phyloP scores from a whole-genome alignment of 2,797 vertebrate genomes.

The Knipowitschia caucasica region DNA sequence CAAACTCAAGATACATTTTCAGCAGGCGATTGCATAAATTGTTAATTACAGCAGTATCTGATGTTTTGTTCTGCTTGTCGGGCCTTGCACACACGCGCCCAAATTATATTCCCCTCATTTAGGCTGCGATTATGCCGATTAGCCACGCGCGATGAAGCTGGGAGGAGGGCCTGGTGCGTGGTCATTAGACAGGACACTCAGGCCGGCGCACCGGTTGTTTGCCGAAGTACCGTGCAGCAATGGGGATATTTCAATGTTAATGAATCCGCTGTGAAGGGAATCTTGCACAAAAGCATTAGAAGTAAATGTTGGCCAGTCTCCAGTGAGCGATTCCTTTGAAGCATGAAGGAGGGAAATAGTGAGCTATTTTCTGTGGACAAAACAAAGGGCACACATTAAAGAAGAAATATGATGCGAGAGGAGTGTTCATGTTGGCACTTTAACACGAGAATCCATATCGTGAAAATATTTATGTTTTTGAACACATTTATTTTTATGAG shows the following conservation, averaged over 20 bases:
- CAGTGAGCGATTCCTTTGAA: constrained; percentile 28
- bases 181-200: constrained; percentile 63
- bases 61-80: constrained; percentile 12
- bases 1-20: not conserved
- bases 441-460: too few species aligned
- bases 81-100: constrained; percentile 50
- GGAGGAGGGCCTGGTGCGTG: constrained; percentile 62
- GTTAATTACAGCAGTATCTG: not conserved
- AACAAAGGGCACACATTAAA: constrained; percentile 18
- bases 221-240: constrained; percentile 21
- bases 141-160: constrained; percentile 67
- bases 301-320: constrained; percentile 29
- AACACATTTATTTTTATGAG: too few species aligned
- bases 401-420: too few species aligned
- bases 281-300: constrained; percentile 48
- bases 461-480: too few species aligned
- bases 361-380: constrained; percentile 26
- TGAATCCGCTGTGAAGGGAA: constrained; percentile 33
- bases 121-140: constrained; percentile 70
- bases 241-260: constrained; percentile 60
- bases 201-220: constrained; percentile 44
- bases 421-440: too few species aligned
- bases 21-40: not conserved
- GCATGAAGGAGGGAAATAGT: constrained; percentile 28
- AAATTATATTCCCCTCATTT: constrained; percentile 66